Evolutionary conservation across 2,113 vertebrate species (phyloP), one percentile per base, ranked within the genome.

Genomic region (Oenanthe oenanthe): DNA sequence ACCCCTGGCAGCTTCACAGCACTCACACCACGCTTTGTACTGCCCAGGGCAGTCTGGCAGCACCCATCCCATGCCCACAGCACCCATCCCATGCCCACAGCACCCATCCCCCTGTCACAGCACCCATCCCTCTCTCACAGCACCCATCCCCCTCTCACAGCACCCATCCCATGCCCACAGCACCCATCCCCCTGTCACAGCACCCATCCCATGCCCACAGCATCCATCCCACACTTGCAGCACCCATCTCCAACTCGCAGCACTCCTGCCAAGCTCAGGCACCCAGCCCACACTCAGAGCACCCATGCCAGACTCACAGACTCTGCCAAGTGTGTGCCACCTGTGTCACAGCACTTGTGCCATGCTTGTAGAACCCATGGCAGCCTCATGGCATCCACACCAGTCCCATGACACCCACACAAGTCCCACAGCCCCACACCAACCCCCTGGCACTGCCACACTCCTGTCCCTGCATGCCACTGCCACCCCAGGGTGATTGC

Each of bases 391-490:
- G 36, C 56, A 38, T 28, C 50, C 36, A 51, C 25, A 4, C 13
- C 13, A 15, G 3, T 4, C 17, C 20, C 17, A 3, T 2, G 4
- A 2, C 9, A 29, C n/a, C 68, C 26, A 19, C 4, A 3, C 24
- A 2, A 50, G 8, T 15, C 53, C 12, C 36, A 20, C 7, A 72
- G 7, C 28, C 17, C 40, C 25, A 24, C 2, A 2, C 1, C 13
- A 43, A 9, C 12, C 20, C 40, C 24, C 25, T 34, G 19, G 31
- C 72, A 67, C 22, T 38, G 58, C 32, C 60, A 24, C 22, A 4
- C 26, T 38, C n/a, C 51, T 36, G 13, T 32, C 29, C 28, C 38
- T 12, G 34, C 51, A 24, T 31, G 21, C 56, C 17, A 4, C 51
- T 75, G 32, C 40, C 40, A 40, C 34, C 29, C 3, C 11, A 9